phyloP scores from a whole-genome alignment of 2,888 invertebrate genomes.

The Drosophila tanythrix region DNA sequence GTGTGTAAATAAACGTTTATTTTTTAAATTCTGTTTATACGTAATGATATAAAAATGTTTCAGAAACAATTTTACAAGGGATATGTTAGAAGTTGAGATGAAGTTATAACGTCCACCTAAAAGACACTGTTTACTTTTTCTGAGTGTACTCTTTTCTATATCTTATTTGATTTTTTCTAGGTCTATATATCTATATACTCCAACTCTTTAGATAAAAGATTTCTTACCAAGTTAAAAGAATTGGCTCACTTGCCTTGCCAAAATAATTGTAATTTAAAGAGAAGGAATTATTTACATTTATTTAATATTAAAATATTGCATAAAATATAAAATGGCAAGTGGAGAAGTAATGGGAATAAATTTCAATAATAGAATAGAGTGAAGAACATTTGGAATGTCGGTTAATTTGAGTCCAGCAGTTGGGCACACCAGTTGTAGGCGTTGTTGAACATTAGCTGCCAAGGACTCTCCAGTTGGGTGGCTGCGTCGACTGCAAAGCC shows the following conservation, averaged over 20 bases:
- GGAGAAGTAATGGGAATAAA: constrained; percentile 1
- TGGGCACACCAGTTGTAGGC: constrained; percentile 90
- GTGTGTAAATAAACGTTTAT: too few relatives aligned
- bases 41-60: too few relatives aligned
- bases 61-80: too few relatives aligned
- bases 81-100: too few relatives aligned
- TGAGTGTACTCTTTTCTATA: too few relatives aligned
- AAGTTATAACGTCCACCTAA: too few relatives aligned
- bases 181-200: not conserved
- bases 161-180: too few relatives aligned
- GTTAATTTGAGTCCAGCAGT: not conserved
- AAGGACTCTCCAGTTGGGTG: constrained; percentile 90
- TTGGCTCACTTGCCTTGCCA: not conserved
- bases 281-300: not conserved
- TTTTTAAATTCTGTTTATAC: too few relatives aligned
- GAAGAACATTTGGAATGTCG: not conserved
- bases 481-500: constrained; percentile 81
- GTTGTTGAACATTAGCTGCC: constrained; percentile 96
- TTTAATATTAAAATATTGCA: not conserved
- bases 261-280: not conserved
- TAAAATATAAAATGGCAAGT: not conserved
- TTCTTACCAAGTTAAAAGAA: not conserved
- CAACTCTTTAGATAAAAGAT: not conserved
- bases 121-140: too few relatives aligned
- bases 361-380: not conserved